Percentiles rank a stretch among this genome's conserved stretches.
Evolutionary conservation across 1,140 invertebrate genomes (phyloP).

Genomic region (Vanessa atalanta): DNA sequence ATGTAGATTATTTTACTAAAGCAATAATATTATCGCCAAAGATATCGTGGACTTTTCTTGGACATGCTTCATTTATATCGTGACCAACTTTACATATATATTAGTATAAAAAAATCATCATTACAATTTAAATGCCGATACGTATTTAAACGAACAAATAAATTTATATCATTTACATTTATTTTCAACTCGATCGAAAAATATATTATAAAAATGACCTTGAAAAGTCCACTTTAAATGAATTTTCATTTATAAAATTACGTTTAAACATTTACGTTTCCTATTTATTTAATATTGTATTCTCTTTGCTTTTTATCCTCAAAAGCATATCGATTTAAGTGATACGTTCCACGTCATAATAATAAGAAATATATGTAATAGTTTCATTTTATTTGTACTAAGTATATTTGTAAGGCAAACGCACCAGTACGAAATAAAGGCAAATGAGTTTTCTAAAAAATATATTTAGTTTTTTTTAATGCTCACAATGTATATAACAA

Average conservation of each 20-base stretch:
- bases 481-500: no score
- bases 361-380: conserved; percentile 56
- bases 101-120: neutral
- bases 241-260: conserved; percentile 46
- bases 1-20: conserved; percentile 55
- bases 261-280: conserved; percentile 40
- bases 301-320: conserved; percentile 53
- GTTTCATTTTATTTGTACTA: conserved; percentile 75
- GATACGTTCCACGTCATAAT: conserved; percentile 60
- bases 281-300: conserved; percentile 49
- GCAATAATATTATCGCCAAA: conserved; percentile 69
- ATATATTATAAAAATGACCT: conserved; percentile 15
- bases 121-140: neutral
- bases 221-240: conserved; percentile 40
- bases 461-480: conserved; percentile 26
- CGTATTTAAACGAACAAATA: neutral
- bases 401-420: conserved; percentile 76
- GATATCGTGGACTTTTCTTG: conserved; percentile 55
- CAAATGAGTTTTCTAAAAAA: conserved; percentile 74
- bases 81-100: conserved; percentile 3
- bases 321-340: conserved; percentile 73
- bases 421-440: conserved; percentile 80
- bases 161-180: neutral
- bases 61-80: conserved; percentile 21
- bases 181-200: neutral